phyloP scores from a whole-genome alignment of 2,888 invertebrate species.

The Oscheius sp. region DNA sequence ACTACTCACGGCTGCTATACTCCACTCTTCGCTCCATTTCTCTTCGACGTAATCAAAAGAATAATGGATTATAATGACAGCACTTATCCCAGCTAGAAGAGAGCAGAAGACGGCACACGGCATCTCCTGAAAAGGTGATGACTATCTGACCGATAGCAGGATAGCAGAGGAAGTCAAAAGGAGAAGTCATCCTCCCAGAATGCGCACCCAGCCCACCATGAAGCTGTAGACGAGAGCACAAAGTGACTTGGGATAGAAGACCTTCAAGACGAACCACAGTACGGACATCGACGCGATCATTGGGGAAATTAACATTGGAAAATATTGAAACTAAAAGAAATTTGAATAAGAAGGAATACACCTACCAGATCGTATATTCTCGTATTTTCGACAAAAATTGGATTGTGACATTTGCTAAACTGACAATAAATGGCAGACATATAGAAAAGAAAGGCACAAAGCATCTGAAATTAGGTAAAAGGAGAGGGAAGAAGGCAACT shows the following conservation, averaged over 20 bases:
- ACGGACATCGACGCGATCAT: constrained; percentile 56
- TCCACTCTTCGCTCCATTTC: constrained; percentile 67
- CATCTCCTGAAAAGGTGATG: constrained; percentile 61
- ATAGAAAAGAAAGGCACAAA: constrained; percentile 59
- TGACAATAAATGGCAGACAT: constrained; percentile 60
- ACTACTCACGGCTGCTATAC: constrained; percentile 57
- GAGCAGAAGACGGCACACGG: constrained; percentile 68
- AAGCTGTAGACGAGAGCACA: constrained; percentile 61
- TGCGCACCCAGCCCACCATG: constrained; percentile 53
- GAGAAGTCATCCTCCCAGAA: neutral
- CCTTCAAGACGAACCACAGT: constrained; percentile 62
- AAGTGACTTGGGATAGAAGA: constrained; percentile 51
- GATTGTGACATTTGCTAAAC: constrained; percentile 39
- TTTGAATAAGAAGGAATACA: neutral
- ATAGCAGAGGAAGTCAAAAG: neutral
- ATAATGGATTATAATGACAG: constrained; percentile 70
- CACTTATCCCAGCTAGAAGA: constrained; percentile 62
- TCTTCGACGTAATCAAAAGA: constrained; percentile 57
- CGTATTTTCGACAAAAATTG: constrained; percentile 17
- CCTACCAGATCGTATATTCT: constrained; percentile 26
- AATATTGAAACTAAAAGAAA: constrained; percentile 52
- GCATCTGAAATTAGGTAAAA: constrained; percentile 58
- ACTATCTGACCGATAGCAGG: neutral
- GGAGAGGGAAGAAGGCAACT: too few species aligned
- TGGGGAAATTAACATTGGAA: constrained; percentile 61